Conservation (phyloP, 2,113 vertebrate species). For the Forbesichthys papilliferus region DNA sequence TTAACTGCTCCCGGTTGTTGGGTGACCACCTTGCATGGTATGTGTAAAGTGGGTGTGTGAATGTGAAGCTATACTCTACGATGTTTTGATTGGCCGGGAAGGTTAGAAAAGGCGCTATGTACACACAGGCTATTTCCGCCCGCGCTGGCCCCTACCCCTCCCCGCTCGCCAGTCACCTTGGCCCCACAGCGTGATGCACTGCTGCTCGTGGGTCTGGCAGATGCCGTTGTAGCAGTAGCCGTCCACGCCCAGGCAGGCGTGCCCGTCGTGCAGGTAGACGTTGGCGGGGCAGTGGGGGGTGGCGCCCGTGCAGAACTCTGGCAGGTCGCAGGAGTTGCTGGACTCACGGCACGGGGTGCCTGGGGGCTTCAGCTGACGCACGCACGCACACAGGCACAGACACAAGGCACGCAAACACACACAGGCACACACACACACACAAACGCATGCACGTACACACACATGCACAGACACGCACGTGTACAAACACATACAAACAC, state of each 20-base stretch:
- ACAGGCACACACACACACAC: not conserved
- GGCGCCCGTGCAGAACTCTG: constrained; percentile 92
- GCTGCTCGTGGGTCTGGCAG: constrained; percentile 98
- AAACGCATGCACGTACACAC: not conserved
- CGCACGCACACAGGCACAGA: not conserved
- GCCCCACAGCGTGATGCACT: constrained; percentile 97
- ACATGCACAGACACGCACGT: not conserved
- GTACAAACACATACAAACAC: not conserved
- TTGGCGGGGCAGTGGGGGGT: constrained; percentile 91
- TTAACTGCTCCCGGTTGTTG: too few relatives aligned
- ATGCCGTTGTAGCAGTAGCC: constrained; percentile 96
- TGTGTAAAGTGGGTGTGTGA: too few relatives aligned
- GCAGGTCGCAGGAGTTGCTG: constrained; percentile 93
- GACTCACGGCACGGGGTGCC: constrained; percentile 88
- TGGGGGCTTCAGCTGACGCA: constrained; percentile 83
- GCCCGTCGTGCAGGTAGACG: constrained; percentile 95
- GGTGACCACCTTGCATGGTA: too few relatives aligned
- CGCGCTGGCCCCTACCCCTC: not conserved
- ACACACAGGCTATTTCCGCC: not conserved
- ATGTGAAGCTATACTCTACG: too few relatives aligned
- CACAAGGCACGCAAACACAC: not conserved
- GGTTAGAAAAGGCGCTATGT: too few relatives aligned
- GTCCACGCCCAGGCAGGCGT: constrained; percentile 83
- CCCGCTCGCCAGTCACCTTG: constrained; percentile 76
- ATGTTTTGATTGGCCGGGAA: too few relatives aligned